These are phyloP conservation scores for Acleris cristana DNA, from an alignment of 2,888 invertebrate genomes.

Conservation along the genomic window DNA sequence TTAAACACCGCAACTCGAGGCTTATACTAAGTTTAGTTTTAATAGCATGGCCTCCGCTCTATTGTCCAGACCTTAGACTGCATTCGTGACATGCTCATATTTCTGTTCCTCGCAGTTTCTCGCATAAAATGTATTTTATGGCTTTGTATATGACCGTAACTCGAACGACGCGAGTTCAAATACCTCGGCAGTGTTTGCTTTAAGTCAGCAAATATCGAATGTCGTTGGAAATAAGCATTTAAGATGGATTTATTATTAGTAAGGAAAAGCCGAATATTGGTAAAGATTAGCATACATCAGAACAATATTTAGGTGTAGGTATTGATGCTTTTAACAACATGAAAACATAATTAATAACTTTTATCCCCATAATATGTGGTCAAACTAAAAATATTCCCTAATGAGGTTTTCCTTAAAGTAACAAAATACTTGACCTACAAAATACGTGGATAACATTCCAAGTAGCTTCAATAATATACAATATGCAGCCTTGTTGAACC, in stretches of 20 bases:
- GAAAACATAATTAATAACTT: too few relatives aligned
- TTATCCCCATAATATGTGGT: too few relatives aligned
- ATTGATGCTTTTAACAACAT: too few relatives aligned
- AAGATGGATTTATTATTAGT: not conserved
- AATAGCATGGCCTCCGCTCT: not conserved
- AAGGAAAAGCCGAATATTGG: too few relatives aligned
- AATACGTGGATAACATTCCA: slow-evolving; percentile 10
- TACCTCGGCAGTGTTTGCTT: slow-evolving; percentile 31
- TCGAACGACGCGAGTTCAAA: slow-evolving; percentile 20
- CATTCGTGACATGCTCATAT: slow-evolving; percentile 32
- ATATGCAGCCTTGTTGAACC: not conserved
- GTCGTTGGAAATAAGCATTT: slow-evolving; percentile 17
- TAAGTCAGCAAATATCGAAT: slow-evolving; percentile 30
- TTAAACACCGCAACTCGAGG: not conserved
- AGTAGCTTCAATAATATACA: slow-evolving; percentile 1
- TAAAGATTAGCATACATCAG: too few relatives aligned
- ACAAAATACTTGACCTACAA: slow-evolving; percentile 5
- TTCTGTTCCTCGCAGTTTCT: slow-evolving; percentile 25
- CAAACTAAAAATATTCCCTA: not conserved
- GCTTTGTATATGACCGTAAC: slow-evolving; percentile 19
- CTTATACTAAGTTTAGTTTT: not conserved
- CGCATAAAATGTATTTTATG: slow-evolving; percentile 32
- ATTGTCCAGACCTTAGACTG: not conserved
- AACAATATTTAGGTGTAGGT: too few relatives aligned
- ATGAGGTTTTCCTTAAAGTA: slow-evolving; percentile 18